Base-by-base conservation (phyloP, 2,113 vertebrate species). In the Leptodactylus fuscus region DNA sequence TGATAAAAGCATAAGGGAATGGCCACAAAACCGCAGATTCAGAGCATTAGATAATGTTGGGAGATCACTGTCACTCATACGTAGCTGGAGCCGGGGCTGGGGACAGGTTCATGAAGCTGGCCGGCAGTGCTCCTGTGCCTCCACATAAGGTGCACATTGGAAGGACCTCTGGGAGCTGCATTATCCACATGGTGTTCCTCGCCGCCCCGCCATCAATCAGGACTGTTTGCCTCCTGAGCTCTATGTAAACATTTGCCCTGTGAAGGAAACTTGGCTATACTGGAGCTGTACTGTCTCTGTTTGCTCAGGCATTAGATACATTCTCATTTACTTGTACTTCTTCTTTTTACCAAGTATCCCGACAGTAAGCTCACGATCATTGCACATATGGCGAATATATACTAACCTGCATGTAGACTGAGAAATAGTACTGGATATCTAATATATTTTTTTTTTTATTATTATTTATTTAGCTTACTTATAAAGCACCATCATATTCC, bases 131-230 rank as follows among this genome's bases (percentile, higher is more conserved):
- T 46, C 41, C 12, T n/a, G 22, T 41, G 41, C 48, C 51, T 53
- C 5, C 65, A n/a, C 44, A 51, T 41, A 20, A 27, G 15, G 48
- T 58, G 49, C n/a, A 9, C 41, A 27, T 58, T 74, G 81, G 69
- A 83, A 53, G 81, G 81, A 73, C 81, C 81, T 73, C 9, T 58
- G 32, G 81, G 81, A 58, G 48, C 81, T 71, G 13, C 49, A 41
- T 83, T 74, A 55, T 29, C 48, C 81, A 60, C 49, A 83, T 74
- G 81, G 81, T 73, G 81, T 69, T 41, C 67, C 86, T 81, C 51
- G 24, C 46, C 36, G 46, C 41, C 38, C 65, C 51, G 4, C 27
- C 27, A 69, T 69, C 27, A 49, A 34, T 36, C 80, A 48, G 18
- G 24, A 13, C 32, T 60, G 20, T 49, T 51, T 32, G 32, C 76